phyloP scores from a whole-genome alignment of 2,113 vertebrate genomes.

The Psittacara wagleri region DNA sequence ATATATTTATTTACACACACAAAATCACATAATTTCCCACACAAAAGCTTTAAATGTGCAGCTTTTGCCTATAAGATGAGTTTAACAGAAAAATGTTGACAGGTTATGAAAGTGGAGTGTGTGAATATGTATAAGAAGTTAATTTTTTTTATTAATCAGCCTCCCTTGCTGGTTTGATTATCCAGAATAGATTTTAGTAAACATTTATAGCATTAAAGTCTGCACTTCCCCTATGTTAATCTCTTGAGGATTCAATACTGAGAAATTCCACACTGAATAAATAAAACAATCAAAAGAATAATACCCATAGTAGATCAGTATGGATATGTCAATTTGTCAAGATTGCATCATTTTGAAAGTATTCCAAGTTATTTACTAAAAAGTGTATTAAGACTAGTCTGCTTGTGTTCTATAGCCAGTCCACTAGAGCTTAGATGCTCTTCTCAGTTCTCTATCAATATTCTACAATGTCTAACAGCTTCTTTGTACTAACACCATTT shows the following conservation, averaged over 20 bases:
- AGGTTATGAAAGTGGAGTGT: not conserved
- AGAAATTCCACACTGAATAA: not conserved
- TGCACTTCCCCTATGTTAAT: not conserved
- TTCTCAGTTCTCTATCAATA: not conserved
- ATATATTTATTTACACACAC: not conserved
- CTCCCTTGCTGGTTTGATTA: not conserved
- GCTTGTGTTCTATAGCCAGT: not conserved
- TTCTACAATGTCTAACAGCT: not conserved
- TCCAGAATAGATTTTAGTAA: not conserved
- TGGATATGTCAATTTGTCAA: not conserved
- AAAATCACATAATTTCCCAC: not conserved
- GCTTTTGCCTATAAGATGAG: not conserved
- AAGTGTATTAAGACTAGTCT: not conserved
- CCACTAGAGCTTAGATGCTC: not conserved
- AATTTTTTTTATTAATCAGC: not conserved
- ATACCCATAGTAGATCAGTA: not conserved
- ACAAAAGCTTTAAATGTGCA: not conserved
- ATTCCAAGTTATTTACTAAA: not conserved
- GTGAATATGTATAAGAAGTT: not conserved
- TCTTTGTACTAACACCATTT: not conserved
- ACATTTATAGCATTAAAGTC: not conserved
- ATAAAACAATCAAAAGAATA: not conserved
- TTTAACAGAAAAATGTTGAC: not conserved
- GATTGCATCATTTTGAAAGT: not conserved
- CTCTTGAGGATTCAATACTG: not conserved